phyloP scores from a whole-genome alignment of 2,888 invertebrate genomes.

The Dyspetes luteomarginatus region DNA sequence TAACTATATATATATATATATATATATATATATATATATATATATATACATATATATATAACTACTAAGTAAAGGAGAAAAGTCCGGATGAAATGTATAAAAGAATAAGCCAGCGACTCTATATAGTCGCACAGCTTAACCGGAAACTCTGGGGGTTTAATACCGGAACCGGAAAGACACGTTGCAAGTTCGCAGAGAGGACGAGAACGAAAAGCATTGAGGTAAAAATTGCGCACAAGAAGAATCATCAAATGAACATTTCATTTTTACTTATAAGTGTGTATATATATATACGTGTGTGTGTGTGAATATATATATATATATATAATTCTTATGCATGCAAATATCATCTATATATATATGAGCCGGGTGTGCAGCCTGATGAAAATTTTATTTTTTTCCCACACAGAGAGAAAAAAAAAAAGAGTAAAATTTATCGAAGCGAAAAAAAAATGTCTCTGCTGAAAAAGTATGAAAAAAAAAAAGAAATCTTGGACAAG shows the following conservation, averaged over 20 bases:
- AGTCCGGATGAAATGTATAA: slow-evolving; percentile 14
- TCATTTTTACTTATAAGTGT: too few species aligned
- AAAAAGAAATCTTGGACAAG: too few species aligned
- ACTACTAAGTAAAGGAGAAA: neutral
- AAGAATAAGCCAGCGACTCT: neutral
- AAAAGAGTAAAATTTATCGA: neutral
- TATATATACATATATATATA: neutral
- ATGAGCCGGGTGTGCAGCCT: too few species aligned
- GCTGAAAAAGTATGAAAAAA: too few species aligned
- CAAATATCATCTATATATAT: too few species aligned
- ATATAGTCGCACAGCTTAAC: slow-evolving; percentile 4
- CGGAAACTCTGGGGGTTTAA: slow-evolving; percentile 9
- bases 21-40: slow-evolving; percentile 5
- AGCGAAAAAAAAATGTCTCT: neutral
- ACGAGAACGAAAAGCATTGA: neutral
- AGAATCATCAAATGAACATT: neutral
- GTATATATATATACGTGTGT: too few species aligned
- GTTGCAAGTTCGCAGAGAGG: neutral
- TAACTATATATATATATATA: neutral
- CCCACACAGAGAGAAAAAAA: too few species aligned
- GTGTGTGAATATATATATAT: too few species aligned
- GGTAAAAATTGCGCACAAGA: neutral
- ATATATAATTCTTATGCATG: too few species aligned
- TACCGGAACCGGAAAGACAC: slow-evolving; percentile 2
- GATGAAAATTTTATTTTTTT: neutral